Conservation (phyloP, 2,113 vertebrate species). For the Pelobates fuscus region DNA sequence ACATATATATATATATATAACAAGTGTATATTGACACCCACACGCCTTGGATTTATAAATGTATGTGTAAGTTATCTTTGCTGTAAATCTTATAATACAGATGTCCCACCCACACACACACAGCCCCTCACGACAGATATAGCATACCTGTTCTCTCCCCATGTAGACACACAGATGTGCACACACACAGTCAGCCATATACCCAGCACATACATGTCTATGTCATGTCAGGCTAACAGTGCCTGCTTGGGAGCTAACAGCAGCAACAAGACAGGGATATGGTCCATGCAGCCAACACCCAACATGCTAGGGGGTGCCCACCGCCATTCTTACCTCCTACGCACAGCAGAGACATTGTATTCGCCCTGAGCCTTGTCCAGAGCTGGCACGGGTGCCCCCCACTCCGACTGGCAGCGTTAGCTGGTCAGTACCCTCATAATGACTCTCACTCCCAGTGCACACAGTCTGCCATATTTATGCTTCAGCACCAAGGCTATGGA, state of each 20-base stretch:
- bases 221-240: too few species aligned
- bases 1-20: neutral
- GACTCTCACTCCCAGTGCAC: neutral
- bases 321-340: slow-evolving; percentile 36
- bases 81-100: too few species aligned
- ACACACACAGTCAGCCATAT: neutral
- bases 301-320: neutral
- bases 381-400: slow-evolving; percentile 14
- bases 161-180: neutral
- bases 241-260: too few species aligned
- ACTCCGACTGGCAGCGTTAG: slow-evolving; percentile 28
- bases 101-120: too few species aligned
- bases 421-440: slow-evolving; percentile 40
- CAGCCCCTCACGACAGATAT: too few species aligned
- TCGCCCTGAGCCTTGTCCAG: neutral
- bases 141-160: neutral
- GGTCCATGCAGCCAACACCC: slow-evolving; percentile 42
- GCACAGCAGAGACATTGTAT: slow-evolving; percentile 45
- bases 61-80: too few species aligned
- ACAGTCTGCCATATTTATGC: slow-evolving; percentile 34
- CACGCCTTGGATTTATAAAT: too few species aligned
- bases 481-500: slow-evolving; percentile 44
- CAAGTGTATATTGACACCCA: too few species aligned
- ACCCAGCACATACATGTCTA: neutral
- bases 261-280: neutral